Conservation (phyloP, 2,797 vertebrate species). For the Myotis findleyi region DNA sequence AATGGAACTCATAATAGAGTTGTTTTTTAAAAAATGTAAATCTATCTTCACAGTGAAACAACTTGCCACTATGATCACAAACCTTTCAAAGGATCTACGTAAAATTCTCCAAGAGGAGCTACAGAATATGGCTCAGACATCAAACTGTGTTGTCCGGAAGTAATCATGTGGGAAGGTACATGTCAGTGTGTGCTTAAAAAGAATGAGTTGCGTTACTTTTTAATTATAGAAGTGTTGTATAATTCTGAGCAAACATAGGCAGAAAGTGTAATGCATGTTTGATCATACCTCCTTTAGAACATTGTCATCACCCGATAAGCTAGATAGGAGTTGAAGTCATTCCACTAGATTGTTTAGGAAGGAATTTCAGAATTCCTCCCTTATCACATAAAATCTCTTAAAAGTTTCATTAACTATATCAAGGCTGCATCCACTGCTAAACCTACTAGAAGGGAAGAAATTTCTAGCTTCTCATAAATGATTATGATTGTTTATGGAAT, state of each 20-base stretch:
- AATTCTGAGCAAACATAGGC: background rate
- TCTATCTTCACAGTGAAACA: background rate
- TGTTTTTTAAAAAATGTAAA: background rate
- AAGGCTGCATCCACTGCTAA: background rate
- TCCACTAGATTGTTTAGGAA: background rate
- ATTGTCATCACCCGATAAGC: background rate
- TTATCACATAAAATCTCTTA: background rate
- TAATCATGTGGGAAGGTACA: background rate
- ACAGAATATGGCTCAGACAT: background rate
- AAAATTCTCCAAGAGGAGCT: background rate
- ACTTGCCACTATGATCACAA: background rate
- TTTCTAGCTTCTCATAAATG: background rate
- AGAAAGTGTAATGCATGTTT: background rate
- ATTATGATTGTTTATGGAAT: background rate
- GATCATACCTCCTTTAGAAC: background rate
- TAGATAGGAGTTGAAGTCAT: background rate
- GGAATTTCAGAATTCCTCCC: background rate
- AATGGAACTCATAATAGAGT: background rate
- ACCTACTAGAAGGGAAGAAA: background rate
- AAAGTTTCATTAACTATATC: background rate
- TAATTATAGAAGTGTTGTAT: background rate
- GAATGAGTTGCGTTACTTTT: background rate
- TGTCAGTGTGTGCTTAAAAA: background rate
- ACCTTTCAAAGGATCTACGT: background rate
- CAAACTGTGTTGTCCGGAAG: background rate